A percentile compares a stretch with the other conserved stretches of the same genome.
Conservation (phyloP, 1,140 invertebrate species). For the Macrobrachium rosenbergii region DNA sequence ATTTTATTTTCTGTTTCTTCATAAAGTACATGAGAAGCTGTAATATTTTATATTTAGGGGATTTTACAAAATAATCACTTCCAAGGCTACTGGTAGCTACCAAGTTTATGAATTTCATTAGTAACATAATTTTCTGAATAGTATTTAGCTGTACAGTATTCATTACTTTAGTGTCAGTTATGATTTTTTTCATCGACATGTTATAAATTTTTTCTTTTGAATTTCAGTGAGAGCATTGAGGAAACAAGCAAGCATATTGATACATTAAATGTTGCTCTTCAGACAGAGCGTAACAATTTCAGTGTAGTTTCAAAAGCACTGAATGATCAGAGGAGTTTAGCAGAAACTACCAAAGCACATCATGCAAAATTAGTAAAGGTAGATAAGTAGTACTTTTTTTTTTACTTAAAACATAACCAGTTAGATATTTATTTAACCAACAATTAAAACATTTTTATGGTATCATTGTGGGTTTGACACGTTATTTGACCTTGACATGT, state of each 20-base stretch:
- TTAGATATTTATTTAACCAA: background rate
- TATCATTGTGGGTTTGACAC: no score
- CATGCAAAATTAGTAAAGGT: conserved; percentile 44
- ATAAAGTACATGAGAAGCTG: no score
- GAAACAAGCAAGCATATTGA: conserved; percentile 28
- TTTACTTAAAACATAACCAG: background rate
- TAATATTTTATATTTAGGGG: no score
- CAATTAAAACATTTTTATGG: no score
- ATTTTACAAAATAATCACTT: no score
- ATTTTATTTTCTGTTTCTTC: no score
- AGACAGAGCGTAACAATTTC: conserved; percentile 50
- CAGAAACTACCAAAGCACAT: conserved; percentile 15
- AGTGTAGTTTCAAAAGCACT: conserved; percentile 45
- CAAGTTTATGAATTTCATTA: no score
- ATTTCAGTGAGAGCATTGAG: conserved; percentile 47
- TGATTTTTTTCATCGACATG: background rate
- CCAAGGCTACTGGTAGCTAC: no score
- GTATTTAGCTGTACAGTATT: no score
- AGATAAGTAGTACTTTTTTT: background rate
- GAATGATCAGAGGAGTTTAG: conserved; percentile 22
- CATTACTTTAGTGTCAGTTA: background rate
- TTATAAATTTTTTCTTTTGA: background rate
- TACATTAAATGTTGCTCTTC: conserved; percentile 16
- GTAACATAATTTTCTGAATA: no score
- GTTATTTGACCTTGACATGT: no score